These are phyloP conservation scores for Oedothorax gibbosus DNA, from an alignment of 1,140 invertebrate species.

Conservation along the genomic window DNA sequence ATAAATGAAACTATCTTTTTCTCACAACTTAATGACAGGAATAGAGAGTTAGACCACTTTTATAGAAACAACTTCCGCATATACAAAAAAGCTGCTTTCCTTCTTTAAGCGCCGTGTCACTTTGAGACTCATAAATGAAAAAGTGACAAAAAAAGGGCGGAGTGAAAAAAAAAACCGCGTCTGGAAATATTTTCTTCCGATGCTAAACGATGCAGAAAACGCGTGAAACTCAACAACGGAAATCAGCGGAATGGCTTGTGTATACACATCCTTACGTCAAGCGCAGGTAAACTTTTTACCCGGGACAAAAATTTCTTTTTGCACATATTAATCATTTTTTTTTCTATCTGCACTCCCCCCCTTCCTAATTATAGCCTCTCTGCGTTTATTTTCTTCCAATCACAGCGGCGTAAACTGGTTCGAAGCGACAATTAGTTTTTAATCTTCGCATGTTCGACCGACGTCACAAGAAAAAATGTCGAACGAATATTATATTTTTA, in stretches of 20 bases:
- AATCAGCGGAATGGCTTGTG: slow-evolving; percentile 15
- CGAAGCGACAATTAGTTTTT: slow-evolving; percentile 61
- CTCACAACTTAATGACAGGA: no score
- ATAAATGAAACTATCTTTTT: no score
- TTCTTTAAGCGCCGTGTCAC: slow-evolving; percentile 38
- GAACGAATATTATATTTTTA: not conserved
- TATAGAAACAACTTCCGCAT: not conserved
- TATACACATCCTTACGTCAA: not conserved
- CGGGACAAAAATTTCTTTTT: slow-evolving; percentile 57
- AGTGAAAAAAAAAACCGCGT: slow-evolving; percentile 19
- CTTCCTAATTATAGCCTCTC: slow-evolving; percentile 53
- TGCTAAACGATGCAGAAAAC: slow-evolving; percentile 58
- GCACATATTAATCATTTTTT: slow-evolving; percentile 59
- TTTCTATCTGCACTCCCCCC: not conserved
- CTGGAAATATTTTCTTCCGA: slow-evolving; percentile 51
- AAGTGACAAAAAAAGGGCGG: slow-evolving; percentile 11
- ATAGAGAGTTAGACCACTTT: not conserved
- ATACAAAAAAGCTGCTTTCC: slow-evolving; percentile 35
- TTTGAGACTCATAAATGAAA: slow-evolving; percentile 57
- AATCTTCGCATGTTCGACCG: slow-evolving; percentile 60
- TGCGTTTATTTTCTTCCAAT: slow-evolving; percentile 54
- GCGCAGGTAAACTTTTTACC: not conserved
- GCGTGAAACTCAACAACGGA: slow-evolving; percentile 55
- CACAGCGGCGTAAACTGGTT: slow-evolving; percentile 58
- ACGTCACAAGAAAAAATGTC: slow-evolving; percentile 33